A percentile compares a stretch with the other conserved stretches of the same genome.
Evolutionary conservation across 2,113 vertebrate species (phyloP).

Genomic region (Dicaeum eximium): DNA sequence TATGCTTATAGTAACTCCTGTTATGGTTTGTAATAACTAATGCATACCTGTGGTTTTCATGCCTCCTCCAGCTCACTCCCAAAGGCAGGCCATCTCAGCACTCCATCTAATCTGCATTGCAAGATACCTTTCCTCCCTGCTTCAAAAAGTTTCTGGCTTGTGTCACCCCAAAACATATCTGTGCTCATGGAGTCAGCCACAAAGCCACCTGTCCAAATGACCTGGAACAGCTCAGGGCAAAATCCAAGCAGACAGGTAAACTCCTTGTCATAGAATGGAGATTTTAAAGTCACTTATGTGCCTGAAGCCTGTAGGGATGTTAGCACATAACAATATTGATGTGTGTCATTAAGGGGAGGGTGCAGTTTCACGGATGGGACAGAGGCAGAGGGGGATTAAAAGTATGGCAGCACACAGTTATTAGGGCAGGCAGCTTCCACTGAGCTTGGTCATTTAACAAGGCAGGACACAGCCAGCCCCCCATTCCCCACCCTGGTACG

Average conservation of each 20-base stretch:
- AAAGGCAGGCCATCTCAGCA: not conserved
- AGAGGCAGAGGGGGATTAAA: not conserved
- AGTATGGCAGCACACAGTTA: not conserved
- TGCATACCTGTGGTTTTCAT: not conserved
- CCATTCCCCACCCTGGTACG: not conserved
- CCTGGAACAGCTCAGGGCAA: not conserved
- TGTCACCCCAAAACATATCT: not conserved
- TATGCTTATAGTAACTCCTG: not conserved
- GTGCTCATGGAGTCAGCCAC: not conserved
- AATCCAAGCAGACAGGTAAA: not conserved
- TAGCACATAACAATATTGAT: not conserved
- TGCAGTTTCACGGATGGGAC: not conserved
- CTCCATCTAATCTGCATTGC: not conserved
- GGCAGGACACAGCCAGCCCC: not conserved
- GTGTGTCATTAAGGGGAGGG: not conserved
- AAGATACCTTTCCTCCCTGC: not conserved
- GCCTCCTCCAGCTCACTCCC: not conserved
- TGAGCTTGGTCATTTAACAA: not conserved
- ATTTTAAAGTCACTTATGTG: not conserved
- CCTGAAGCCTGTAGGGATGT: not conserved
- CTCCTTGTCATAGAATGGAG: not conserved
- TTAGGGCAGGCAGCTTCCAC: not conserved
- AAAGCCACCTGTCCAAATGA: not conserved
- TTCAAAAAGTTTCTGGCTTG: not conserved
- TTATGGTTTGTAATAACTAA: not conserved